Conservation (phyloP, 2,113 vertebrate species). For the Geothlypis trichas region DNA sequence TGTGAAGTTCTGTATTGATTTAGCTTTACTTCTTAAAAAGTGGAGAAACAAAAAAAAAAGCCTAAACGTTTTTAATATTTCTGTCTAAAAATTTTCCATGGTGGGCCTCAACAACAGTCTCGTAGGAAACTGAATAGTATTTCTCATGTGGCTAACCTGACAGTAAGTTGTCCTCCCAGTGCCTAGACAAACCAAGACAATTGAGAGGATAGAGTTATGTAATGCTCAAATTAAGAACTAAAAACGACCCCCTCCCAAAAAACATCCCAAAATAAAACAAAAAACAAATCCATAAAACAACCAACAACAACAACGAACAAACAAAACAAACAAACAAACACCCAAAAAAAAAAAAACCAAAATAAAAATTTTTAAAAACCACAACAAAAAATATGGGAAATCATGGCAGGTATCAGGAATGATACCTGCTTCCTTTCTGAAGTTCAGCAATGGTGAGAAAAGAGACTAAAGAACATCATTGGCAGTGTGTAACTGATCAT, state of each 20-base stretch:
- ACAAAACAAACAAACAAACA: too few species aligned
- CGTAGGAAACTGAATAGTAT: neutral
- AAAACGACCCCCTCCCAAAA: too few species aligned
- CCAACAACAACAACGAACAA: too few species aligned
- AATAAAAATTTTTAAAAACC: too few species aligned
- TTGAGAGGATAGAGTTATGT: neutral
- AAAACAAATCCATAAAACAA: too few species aligned
- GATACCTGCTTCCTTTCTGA: neutral
- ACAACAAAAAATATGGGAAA: neutral
- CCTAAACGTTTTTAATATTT: neutral
- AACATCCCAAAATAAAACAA: too few species aligned
- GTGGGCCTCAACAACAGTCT: neutral
- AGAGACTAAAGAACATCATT: neutral
- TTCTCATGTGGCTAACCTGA: neutral
- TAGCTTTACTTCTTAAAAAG: neutral
- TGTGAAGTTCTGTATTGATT: neutral
- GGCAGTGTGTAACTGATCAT: neutral
- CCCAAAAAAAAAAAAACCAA: too few species aligned
- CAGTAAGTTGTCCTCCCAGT: neutral
- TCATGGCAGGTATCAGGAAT: neutral
- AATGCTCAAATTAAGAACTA: neutral
- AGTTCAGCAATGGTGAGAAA: neutral
- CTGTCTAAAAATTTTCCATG: neutral
- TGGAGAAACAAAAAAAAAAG: neutral
- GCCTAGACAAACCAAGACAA: neutral